Conservation (phyloP, 2,113 vertebrate genomes). For the Gambusia affinis region DNA sequence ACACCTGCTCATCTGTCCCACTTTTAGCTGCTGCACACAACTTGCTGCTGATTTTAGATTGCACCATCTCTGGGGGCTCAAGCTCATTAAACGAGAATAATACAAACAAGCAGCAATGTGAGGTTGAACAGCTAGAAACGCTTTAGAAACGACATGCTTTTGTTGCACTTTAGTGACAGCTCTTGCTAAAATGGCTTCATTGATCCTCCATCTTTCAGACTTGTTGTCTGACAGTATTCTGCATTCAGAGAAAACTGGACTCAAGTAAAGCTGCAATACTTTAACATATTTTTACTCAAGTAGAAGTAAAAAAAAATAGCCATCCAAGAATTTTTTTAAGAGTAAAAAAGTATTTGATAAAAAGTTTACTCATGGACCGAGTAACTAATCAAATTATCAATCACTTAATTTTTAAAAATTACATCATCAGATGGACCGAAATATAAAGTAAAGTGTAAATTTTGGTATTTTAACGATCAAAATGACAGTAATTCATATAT, state of each 20-base stretch:
- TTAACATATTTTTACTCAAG: too few species aligned
- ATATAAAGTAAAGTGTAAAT: too few species aligned
- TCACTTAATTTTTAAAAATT: too few species aligned
- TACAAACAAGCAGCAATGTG: slow-evolving; percentile 51
- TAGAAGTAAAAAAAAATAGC: too few species aligned
- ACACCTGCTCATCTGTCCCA: slow-evolving; percentile 68
- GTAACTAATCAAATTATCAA: too few species aligned
- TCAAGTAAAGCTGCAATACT: too few species aligned
- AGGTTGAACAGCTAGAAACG: slow-evolving; percentile 32
- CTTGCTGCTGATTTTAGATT: slow-evolving; percentile 52
- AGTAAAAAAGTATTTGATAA: too few species aligned
- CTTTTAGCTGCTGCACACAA: slow-evolving; percentile 44
- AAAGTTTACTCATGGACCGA: too few species aligned
- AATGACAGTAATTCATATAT: too few species aligned
- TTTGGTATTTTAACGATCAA: too few species aligned
- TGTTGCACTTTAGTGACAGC: slow-evolving; percentile 49
- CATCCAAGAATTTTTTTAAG: too few species aligned
- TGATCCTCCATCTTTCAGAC: slow-evolving; percentile 25
- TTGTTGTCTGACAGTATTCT: slow-evolving; percentile 12
- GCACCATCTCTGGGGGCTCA: slow-evolving; percentile 44
- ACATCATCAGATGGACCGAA: too few species aligned
- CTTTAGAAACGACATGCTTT: slow-evolving; percentile 24
- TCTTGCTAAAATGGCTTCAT: slow-evolving; percentile 31
- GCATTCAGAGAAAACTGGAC: background rate
- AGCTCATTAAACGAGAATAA: slow-evolving; percentile 58